A percentile compares a stretch with the other conserved stretches of the same genome.
phyloP scores from a whole-genome alignment of 30 jellyfish, hydroid and myxozoan genomes.

The Aurelia aurita region DNA sequence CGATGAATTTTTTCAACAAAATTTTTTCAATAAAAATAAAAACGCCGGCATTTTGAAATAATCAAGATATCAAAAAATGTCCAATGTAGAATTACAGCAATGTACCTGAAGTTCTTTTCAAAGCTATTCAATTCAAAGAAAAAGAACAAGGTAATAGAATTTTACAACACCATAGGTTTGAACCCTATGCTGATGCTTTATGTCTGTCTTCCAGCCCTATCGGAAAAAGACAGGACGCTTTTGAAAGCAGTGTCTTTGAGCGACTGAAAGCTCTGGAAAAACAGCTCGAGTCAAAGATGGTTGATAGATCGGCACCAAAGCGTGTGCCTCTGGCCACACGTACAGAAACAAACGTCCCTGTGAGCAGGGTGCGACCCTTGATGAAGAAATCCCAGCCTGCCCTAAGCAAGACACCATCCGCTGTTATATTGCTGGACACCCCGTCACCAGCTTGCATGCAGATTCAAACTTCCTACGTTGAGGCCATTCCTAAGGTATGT shows the following conservation, averaged over 20 bases:
- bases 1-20: too few relatives aligned
- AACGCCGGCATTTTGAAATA: too few relatives aligned
- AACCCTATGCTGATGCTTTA: not conserved
- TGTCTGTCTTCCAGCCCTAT: slow-evolving; percentile 10
- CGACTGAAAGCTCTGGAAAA: slow-evolving; percentile 26
- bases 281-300: not conserved
- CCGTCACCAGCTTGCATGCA: not conserved
- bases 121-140: too few relatives aligned
- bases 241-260: slow-evolving; percentile 14
- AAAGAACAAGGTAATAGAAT: too few relatives aligned
- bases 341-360: slow-evolving; percentile 42
- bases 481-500: too few relatives aligned
- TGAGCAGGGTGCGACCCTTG: slow-evolving; percentile 47
- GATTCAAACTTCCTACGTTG: too few relatives aligned
- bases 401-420: slow-evolving; percentile 31
- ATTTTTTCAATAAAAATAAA: too few relatives aligned
- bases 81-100: too few relatives aligned
- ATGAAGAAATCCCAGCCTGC: slow-evolving; percentile 53
- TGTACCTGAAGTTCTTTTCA: too few relatives aligned
- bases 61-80: too few relatives aligned
- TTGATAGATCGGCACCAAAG: slow-evolving; percentile 1
- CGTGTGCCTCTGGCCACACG: slow-evolving; percentile 14
- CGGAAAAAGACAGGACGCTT: slow-evolving; percentile 30
- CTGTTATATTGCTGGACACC: not conserved
- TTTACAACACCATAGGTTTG: too few relatives aligned